Evolutionary conservation across 2,797 vertebrate genomes (phyloP).

Genomic region (Acanthurus tractus): DNA sequence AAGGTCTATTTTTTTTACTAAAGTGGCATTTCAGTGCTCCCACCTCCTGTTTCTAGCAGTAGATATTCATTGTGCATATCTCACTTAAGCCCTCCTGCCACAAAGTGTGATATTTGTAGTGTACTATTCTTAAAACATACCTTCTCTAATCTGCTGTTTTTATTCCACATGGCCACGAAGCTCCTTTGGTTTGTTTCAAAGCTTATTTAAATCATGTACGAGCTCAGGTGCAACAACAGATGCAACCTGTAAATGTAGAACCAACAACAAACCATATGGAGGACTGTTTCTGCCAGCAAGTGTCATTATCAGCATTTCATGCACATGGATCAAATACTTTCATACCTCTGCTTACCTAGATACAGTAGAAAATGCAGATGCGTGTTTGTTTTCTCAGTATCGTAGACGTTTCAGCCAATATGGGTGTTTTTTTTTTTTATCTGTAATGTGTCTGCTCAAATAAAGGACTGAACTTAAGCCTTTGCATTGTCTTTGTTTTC

Average conservation of each 20-base stretch:
- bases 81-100: slow-evolving; percentile 11
- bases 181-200: slow-evolving; percentile 11
- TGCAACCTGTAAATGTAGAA: slow-evolving; percentile 6
- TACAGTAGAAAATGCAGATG: background rate
- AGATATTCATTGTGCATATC: slow-evolving; percentile 14
- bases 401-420: slow-evolving; percentile 12
- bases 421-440: slow-evolving; percentile 32
- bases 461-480: slow-evolving; percentile 32
- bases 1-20: slow-evolving; percentile 16
- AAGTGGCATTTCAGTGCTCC: slow-evolving; percentile 16
- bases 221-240: background rate
- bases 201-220: slow-evolving; percentile 3
- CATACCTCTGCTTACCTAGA: background rate
- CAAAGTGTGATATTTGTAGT: background rate
- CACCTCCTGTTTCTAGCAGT: background rate
- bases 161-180: background rate
- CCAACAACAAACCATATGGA: slow-evolving; percentile 21
- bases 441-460: slow-evolving; percentile 9
- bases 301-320: background rate
- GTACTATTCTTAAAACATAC: slow-evolving; percentile 4
- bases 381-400: slow-evolving; percentile 27
- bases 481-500: slow-evolving; percentile 26
- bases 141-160: slow-evolving; percentile 1
- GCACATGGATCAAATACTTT: background rate
- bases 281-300: slow-evolving; percentile 1